Percentiles rank a stretch among this genome's conserved stretches.
Evolutionary conservation across 2,797 vertebrate genomes (phyloP).

Genomic region (Urosaurus nigricauda): DNA sequence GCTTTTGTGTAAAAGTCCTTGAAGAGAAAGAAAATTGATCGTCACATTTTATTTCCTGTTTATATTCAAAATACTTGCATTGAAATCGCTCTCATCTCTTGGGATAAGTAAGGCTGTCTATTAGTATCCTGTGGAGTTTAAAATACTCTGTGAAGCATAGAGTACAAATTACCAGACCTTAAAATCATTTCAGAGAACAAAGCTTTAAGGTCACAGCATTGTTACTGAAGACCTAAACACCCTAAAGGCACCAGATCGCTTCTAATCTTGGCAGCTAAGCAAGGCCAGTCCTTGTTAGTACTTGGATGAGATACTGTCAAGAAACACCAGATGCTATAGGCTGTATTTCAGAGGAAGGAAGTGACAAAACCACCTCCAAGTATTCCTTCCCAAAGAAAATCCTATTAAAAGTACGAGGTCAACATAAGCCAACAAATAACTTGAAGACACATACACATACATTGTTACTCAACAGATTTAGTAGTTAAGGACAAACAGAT

Average conservation of each 20-base stretch:
- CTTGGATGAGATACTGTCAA: no score
- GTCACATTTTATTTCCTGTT: constrained; percentile 30
- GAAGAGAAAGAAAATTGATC: constrained; percentile 9
- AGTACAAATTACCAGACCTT: constrained; percentile 57
- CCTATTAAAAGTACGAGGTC: no score
- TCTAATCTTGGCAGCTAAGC: no score
- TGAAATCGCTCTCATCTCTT: constrained; percentile 18
- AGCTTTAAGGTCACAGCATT: no score
- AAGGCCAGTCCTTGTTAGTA: no score
- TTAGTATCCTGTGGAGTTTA: not conserved
- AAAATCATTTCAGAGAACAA: constrained; percentile 17
- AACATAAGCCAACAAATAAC: no score
- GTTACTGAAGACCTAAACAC: no score
- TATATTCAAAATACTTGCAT: not conserved
- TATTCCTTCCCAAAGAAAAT: no score
- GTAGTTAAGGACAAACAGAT: constrained; percentile 32
- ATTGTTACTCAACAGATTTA: not conserved
- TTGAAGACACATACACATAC: not conserved
- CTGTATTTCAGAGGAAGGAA: no score
- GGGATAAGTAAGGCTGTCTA: constrained; percentile 27
- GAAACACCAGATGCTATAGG: no score
- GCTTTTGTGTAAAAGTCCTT: constrained; percentile 20
- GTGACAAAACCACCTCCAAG: no score
- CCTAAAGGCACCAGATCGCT: no score
- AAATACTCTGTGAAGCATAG: constrained; percentile 39